Evolutionary conservation across 2,797 vertebrate genomes (phyloP).

Genomic region (Scolopax bukidnonensis): DNA sequence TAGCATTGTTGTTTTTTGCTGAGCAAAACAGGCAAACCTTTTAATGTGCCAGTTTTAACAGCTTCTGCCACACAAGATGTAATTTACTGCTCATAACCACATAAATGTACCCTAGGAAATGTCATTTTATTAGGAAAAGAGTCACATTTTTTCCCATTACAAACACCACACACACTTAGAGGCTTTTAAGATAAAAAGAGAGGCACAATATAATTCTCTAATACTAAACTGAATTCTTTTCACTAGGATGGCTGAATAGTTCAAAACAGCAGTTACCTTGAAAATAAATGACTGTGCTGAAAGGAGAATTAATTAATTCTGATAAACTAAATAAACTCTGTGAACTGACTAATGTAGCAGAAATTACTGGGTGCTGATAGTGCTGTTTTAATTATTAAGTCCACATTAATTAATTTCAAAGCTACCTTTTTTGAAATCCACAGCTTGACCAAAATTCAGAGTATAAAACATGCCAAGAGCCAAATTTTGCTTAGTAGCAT

Average conservation of each 20-base stretch:
- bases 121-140: background rate
- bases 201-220: background rate
- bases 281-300: constrained; percentile 50
- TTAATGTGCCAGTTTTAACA: background rate
- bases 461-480: background rate
- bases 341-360: constrained; percentile 58
- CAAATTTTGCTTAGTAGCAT: constrained; percentile 25
- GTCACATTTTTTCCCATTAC: background rate
- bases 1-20: background rate
- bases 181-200: constrained; percentile 15
- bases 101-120: background rate
- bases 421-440: constrained; percentile 11
- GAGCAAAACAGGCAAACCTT: background rate
- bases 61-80: background rate
- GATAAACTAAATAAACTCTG: constrained; percentile 66
- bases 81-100: background rate
- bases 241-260: background rate
- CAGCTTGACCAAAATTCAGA: constrained; percentile 16
- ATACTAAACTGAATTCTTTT: constrained; percentile 13
- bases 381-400: constrained; percentile 67
- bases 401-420: constrained; percentile 64
- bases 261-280: constrained; percentile 45
- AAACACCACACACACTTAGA: background rate
- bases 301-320: constrained; percentile 61
- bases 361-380: constrained; percentile 59